A percentile compares a stretch with the other conserved stretches of the same genome.
Conservation (phyloP, 1,140 invertebrate genomes). For the Eubasilissa regina region DNA sequence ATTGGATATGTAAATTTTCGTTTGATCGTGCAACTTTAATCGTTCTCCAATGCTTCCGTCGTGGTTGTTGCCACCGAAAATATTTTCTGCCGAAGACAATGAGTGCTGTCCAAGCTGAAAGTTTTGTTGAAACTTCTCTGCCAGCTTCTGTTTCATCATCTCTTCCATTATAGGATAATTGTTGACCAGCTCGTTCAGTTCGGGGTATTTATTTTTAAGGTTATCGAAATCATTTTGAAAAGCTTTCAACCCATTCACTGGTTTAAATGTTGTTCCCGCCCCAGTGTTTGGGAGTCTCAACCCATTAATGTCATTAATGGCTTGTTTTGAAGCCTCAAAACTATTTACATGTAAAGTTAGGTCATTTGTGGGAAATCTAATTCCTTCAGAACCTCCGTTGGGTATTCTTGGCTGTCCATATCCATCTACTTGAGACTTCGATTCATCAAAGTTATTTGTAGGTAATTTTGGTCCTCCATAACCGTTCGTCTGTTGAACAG, state of each 20-base stretch:
- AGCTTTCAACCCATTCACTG: constrained; percentile 40
- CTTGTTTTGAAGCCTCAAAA: no score
- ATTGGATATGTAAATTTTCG: constrained; percentile 13
- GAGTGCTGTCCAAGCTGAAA: background rate
- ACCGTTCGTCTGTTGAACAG: background rate
- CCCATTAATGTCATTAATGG: no score
- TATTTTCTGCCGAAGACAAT: background rate
- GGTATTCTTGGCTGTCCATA: background rate
- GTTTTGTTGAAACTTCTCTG: constrained; percentile 54
- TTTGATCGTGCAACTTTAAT: constrained; percentile 37
- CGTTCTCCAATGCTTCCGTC: constrained; percentile 26
- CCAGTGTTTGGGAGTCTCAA: background rate
- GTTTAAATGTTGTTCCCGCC: background rate
- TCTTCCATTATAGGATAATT: constrained; percentile 59
- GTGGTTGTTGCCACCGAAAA: background rate
- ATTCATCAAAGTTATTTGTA: background rate
- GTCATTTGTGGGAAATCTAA: background rate
- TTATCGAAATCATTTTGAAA: constrained; percentile 57
- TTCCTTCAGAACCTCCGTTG: background rate
- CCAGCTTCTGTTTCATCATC: constrained; percentile 58
- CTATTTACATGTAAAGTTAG: no score
- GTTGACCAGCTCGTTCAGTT: constrained; percentile 54
- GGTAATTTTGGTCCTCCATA: constrained; percentile 3
- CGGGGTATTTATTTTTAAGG: constrained; percentile 58
- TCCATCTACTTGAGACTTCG: background rate